These are phyloP conservation scores for Eurystomus glaucurus DNA, from an alignment of 2,797 vertebrate species.

Conservation along the genomic window DNA sequence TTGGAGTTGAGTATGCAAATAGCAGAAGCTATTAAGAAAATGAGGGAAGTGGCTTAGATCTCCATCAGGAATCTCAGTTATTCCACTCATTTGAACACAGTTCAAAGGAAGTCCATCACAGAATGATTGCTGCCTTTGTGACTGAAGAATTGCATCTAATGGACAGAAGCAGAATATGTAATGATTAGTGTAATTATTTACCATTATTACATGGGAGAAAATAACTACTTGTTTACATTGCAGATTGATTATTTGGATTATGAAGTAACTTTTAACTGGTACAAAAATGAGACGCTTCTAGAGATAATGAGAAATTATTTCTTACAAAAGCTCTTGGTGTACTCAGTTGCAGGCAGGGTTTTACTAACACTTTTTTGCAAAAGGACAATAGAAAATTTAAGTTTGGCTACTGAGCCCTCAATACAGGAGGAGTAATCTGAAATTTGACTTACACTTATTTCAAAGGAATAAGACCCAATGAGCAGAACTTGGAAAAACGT, in stretches of 20 bases:
- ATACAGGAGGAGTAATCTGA: neutral
- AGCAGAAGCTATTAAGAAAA: slow-evolving; percentile 38
- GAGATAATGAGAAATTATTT: slow-evolving; percentile 37
- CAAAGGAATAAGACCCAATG: slow-evolving; percentile 1
- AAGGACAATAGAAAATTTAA: slow-evolving; percentile 50
- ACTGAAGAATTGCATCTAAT: slow-evolving; percentile 62
- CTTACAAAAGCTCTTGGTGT: slow-evolving; percentile 2
- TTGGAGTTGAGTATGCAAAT: slow-evolving; percentile 25
- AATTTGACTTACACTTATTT: slow-evolving; percentile 28
- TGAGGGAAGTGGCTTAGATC: slow-evolving; percentile 49
- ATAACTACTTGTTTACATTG: slow-evolving; percentile 50
- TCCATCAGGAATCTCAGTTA: slow-evolving; percentile 42
- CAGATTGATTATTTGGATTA: slow-evolving; percentile 59
- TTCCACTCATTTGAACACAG: slow-evolving; percentile 1
- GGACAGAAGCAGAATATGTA: slow-evolving; percentile 58
- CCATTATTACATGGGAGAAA: slow-evolving; percentile 53
- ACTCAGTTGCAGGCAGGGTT: neutral
- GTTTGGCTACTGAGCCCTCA: neutral
- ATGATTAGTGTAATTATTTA: slow-evolving; percentile 58
- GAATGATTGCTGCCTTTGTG: slow-evolving; percentile 64
- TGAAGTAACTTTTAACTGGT: slow-evolving; percentile 68
- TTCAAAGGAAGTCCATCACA: slow-evolving; percentile 54
- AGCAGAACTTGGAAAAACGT: neutral
- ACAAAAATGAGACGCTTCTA: slow-evolving; percentile 62
- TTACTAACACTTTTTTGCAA: slow-evolving; percentile 50